phyloP scores from a whole-genome alignment of 1,140 invertebrate genomes.

The Drosophila elegans region DNA sequence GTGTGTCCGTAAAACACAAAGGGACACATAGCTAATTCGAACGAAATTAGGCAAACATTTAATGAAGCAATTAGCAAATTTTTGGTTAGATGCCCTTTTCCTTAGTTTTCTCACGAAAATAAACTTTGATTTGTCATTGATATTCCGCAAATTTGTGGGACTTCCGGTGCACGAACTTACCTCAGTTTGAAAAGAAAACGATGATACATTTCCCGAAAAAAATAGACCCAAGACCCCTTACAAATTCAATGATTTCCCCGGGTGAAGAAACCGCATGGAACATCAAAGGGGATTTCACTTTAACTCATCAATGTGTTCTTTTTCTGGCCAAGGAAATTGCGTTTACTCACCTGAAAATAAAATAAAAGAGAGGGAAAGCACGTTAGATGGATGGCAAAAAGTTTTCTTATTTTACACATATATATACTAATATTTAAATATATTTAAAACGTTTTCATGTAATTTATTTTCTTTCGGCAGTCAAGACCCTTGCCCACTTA shows the following conservation, averaged over 20 bases:
- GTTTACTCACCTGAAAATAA: conserved; percentile 77
- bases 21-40: conserved; percentile 73
- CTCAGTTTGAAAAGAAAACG: background rate
- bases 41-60: conserved; percentile 83
- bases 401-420: conserved; percentile 7
- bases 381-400: conserved; percentile 46
- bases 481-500: conserved; percentile 38
- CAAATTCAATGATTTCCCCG: conserved; percentile 40
- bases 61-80: conserved; percentile 81
- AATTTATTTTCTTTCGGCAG: conserved; percentile 3
- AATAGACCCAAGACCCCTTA: background rate
- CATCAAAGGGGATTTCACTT: conserved; percentile 71
- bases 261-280: conserved; percentile 24
- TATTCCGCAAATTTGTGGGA: background rate
- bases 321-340: conserved; percentile 53
- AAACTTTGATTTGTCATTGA: conserved; percentile 7
- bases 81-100: conserved; percentile 40
- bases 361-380: conserved; percentile 41
- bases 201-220: background rate
- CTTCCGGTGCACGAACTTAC: conserved; percentile 5
- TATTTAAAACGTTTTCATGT: conserved; percentile 4
- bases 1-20: conserved; percentile 3
- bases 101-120: conserved; percentile 1
- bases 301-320: conserved; percentile 62
- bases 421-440: conserved; percentile 6